These are phyloP conservation scores for Drosophila setifemur DNA, from an alignment of 1,140 invertebrate genomes.

Conservation along the genomic window DNA sequence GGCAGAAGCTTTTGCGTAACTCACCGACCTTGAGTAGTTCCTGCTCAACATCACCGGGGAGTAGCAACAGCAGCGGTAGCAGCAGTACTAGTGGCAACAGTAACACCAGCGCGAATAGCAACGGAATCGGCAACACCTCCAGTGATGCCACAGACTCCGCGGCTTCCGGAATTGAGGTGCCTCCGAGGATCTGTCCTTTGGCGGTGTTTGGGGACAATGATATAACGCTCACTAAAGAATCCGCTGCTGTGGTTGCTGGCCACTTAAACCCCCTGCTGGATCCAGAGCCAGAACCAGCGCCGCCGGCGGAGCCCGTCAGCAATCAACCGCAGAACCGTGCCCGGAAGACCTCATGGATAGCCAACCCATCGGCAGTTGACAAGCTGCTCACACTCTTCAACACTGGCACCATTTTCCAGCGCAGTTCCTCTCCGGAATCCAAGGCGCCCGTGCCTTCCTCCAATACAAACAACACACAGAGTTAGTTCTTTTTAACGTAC, in stretches of 20 bases:
- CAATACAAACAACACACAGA: constrained; percentile 51
- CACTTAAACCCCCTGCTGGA: constrained; percentile 2
- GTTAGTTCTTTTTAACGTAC: constrained; percentile 17
- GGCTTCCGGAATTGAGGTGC: neutral
- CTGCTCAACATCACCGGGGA: constrained; percentile 57
- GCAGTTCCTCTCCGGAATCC: constrained; percentile 71
- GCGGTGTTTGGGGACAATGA: constrained; percentile 78
- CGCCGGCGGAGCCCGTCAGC: constrained; percentile 49
- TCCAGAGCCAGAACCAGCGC: constrained; percentile 2
- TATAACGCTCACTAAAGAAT: constrained; percentile 77
- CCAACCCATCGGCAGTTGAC: constrained; percentile 83
- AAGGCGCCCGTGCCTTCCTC: constrained; percentile 16
- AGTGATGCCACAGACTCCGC: constrained; percentile 34
- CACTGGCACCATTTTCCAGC: constrained; percentile 83
- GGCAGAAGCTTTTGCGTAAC: constrained; percentile 19
- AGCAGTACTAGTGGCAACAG: neutral
- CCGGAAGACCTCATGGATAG: constrained; percentile 85
- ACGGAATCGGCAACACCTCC: constrained; percentile 12
- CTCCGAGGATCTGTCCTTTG: constrained; percentile 55
- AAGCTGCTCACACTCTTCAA: constrained; percentile 85
- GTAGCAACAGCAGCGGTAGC: constrained; percentile 14
- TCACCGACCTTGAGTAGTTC: constrained; percentile 57
- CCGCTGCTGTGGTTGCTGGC: constrained; percentile 42
- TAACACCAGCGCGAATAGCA: constrained; percentile 26
- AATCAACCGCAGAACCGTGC: constrained; percentile 54